Evolutionary conservation across 2,113 vertebrate genomes (phyloP), one percentile per base, ranked within the genome.

Genomic region (Paraplagusia blochii): DNA sequence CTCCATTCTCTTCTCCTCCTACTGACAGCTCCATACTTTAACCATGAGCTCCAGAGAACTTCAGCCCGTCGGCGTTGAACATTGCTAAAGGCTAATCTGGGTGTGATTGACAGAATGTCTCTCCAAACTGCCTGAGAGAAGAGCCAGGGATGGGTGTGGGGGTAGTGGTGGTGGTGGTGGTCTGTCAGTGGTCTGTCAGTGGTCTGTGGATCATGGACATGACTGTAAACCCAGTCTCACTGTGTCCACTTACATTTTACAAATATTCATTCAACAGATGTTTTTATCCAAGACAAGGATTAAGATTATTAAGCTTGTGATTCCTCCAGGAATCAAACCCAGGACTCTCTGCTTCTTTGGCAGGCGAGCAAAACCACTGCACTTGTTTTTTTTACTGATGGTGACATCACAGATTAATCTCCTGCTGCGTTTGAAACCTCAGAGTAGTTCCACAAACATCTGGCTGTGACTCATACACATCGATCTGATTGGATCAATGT

Each of bases 31-130:
- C 50, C 45, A 71, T 47, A 55, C 49, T 57, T 69, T 45, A 63
- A 75, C 62, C 59, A 72, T 57, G 62, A 45, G 49, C 68, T 68
- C 60, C 50, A 18, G 63, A 56, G 66, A 53, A n/a, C 43, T 1
- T 7, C 57, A 63, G 45, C 49, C 66, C 38, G 36, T 29, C 6
- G 50, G 64, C 65, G 47, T 57, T 45, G 39, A 53, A 19, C 60
- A 57, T 44, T 36, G 72, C 81, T 76, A 22, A 72, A 65, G 81
- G 79, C 74, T 43, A 76, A 9, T 11, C 48, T 61, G 42, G 38
- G 56, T 8, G 50, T 2, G 29, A 82, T 53, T 77, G 79, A 75
- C 76, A 84, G 73, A 18, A 43, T n/a, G 48, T 49, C 61, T 72
- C 47, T 53, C 19, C 8, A 0, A 50, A 34, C 51, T 56, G 11